Evolutionary conservation across 2,888 invertebrate genomes (phyloP).

Genomic region (Phragmatobia fuliginosa): DNA sequence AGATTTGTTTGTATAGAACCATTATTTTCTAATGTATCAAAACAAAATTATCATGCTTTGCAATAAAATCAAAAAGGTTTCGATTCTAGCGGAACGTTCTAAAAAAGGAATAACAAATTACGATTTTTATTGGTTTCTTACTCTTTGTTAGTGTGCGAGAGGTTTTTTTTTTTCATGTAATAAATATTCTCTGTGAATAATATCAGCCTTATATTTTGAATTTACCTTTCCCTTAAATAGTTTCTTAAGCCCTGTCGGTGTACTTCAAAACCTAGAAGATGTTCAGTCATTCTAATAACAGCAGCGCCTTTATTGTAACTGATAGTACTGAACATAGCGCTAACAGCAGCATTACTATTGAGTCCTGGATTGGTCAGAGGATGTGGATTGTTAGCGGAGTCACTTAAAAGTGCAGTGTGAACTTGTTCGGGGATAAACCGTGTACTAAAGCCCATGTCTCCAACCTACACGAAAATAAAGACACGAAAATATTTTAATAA

Average conservation of each 20-base stretch:
- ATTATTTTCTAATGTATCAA: too few relatives aligned
- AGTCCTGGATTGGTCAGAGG: slow-evolving; percentile 87
- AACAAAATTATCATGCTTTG: too few relatives aligned
- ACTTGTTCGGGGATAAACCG: slow-evolving; percentile 91
- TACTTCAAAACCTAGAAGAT: slow-evolving; percentile 83
- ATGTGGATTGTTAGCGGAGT: slow-evolving; percentile 86
- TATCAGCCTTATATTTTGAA: background rate
- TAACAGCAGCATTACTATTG: slow-evolving; percentile 86
- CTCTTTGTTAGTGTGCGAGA: background rate
- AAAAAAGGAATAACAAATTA: background rate
- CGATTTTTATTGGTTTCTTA: background rate
- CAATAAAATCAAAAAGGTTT: too few relatives aligned
- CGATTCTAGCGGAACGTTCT: background rate
- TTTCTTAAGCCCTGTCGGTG: slow-evolving; percentile 85
- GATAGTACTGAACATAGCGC: slow-evolving; percentile 88
- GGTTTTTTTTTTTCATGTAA: background rate
- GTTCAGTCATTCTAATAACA: slow-evolving; percentile 90
- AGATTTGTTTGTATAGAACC: too few relatives aligned
- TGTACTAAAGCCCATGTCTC: slow-evolving; percentile 88
- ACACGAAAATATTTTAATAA: background rate
- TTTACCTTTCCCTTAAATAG: slow-evolving; percentile 84
- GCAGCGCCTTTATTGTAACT: slow-evolving; percentile 90
- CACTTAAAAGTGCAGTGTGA: slow-evolving; percentile 87
- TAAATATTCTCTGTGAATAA: background rate
- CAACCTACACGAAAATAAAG: slow-evolving; percentile 78